A percentile compares a stretch with the other conserved stretches of the same genome.
These are phyloP conservation scores for Nyctibius bracteatus DNA, from an alignment of 2,113 vertebrate species.

Conservation along the genomic window DNA sequence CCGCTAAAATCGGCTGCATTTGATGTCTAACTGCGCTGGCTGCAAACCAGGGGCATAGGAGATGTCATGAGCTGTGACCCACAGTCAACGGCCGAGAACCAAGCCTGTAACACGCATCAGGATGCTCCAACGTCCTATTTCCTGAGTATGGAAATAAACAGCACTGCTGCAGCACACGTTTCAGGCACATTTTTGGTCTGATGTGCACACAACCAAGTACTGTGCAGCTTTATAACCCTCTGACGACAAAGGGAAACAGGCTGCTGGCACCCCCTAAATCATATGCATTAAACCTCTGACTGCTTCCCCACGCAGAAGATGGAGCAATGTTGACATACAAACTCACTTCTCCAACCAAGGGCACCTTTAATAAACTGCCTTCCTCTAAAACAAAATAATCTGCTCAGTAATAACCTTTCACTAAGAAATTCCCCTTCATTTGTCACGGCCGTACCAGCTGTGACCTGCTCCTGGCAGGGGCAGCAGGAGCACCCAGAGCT, in stretches of 20 bases:
- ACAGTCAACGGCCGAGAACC: not conserved
- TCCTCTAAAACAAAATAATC: not conserved
- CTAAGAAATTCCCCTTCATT: not conserved
- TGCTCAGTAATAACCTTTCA: not conserved
- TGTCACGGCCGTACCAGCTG: fast-evolving
- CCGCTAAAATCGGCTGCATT: not conserved
- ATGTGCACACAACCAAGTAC: not conserved
- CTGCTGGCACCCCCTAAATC: not conserved
- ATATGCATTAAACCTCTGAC: not conserved
- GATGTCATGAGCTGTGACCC: not conserved
- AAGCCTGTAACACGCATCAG: not conserved
- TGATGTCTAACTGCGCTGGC: not conserved
- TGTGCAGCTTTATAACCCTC: not conserved
- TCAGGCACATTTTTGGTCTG: not conserved
- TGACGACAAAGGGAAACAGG: not conserved
- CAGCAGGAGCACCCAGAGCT: not conserved
- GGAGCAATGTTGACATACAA: not conserved
- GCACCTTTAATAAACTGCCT: not conserved
- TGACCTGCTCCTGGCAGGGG: not conserved
- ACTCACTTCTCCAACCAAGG: not conserved
- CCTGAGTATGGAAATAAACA: not conserved
- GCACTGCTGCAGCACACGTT: not conserved
- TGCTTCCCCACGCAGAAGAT: not conserved
- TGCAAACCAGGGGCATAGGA: not conserved
- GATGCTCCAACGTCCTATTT: not conserved